Evolutionary conservation across 1,140 invertebrate genomes (phyloP).

Genomic region (Panonychus citri): DNA sequence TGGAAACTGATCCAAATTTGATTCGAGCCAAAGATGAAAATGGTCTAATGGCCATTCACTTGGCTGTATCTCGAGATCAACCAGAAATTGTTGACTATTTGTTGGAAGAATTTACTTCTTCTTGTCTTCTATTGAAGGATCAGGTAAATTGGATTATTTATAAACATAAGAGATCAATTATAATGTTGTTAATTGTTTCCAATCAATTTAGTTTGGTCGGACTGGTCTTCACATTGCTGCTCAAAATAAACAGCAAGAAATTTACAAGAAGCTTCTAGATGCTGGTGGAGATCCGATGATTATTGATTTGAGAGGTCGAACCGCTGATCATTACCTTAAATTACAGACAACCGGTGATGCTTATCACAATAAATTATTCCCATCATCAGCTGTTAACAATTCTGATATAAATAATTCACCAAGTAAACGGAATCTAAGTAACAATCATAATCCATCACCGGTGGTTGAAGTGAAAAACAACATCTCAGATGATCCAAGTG

Average conservation of each 20-base stretch:
- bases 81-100: conserved; percentile 14
- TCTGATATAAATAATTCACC: too few relatives aligned
- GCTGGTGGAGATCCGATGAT: conserved; percentile 15
- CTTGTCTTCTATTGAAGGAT: conserved; percentile 9
- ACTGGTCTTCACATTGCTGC: conserved; percentile 18
- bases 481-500: too few relatives aligned
- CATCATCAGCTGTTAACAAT: too few relatives aligned
- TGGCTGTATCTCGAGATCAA: conserved; percentile 14
- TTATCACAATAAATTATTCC: neutral
- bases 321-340: conserved; percentile 17
- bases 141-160: neutral
- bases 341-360: neutral
- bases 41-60: conserved; percentile 22
- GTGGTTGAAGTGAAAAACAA: too few relatives aligned
- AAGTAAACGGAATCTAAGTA: too few relatives aligned
- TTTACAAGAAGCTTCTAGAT: conserved; percentile 15
- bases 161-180: neutral
- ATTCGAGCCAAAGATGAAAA: conserved; percentile 19
- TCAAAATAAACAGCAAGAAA: conserved; percentile 15
- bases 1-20: conserved; percentile 19
- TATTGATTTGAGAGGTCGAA: conserved; percentile 17
- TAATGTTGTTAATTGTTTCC: neutral
- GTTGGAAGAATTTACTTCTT: conserved; percentile 6
- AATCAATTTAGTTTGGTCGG: conserved; percentile 8
- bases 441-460: too few relatives aligned